Conservation (phyloP, 2,113 vertebrate genomes). For the Oostethus manadensis region DNA sequence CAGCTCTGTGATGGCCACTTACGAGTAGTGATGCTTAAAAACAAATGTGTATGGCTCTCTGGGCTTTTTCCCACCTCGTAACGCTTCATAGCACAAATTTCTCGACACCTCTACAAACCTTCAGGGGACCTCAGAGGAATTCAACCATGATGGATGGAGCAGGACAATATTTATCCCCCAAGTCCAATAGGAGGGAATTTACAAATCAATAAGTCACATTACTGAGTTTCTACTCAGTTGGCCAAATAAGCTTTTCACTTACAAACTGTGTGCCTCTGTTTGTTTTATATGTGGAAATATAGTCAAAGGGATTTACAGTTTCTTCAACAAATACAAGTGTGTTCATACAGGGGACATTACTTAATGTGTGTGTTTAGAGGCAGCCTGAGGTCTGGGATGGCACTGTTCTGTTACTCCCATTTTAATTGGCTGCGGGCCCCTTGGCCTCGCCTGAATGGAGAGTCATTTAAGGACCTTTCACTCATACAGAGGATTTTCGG, state of each 20-base stretch:
- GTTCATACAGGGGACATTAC: conserved; percentile 22
- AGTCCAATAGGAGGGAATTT: conserved; percentile 30
- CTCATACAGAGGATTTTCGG: conserved; percentile 71
- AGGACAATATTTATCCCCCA: conserved; percentile 10
- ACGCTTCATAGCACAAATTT: conserved; percentile 21
- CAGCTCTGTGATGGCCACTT: conserved; percentile 15
- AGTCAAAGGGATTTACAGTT: conserved; percentile 35
- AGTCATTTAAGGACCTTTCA: conserved; percentile 77
- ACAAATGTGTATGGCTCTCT: conserved; percentile 24
- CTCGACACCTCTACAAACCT: conserved; percentile 25
- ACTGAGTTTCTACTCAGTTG: conserved; percentile 18
- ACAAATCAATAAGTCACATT: conserved; percentile 38
- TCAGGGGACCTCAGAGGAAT: conserved; percentile 32
- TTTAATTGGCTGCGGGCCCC: conserved; percentile 75
- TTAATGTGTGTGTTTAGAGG: conserved; percentile 60
- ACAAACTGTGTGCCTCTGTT: conserved; percentile 27
- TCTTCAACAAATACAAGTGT: conserved; percentile 18
- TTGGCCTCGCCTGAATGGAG: conserved; percentile 70
- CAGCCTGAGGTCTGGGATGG: conserved; percentile 54
- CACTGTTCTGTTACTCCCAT: conserved; percentile 62
- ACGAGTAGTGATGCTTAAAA: conserved; percentile 27
- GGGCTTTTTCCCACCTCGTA: conserved; percentile 19
- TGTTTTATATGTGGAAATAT: conserved; percentile 22
- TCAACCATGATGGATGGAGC: conserved; percentile 39
- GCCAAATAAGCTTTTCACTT: conserved; percentile 28